These are phyloP conservation scores for Rhadina sibilatrix DNA, from an alignment of 2,113 vertebrate species.

Conservation along the genomic window DNA sequence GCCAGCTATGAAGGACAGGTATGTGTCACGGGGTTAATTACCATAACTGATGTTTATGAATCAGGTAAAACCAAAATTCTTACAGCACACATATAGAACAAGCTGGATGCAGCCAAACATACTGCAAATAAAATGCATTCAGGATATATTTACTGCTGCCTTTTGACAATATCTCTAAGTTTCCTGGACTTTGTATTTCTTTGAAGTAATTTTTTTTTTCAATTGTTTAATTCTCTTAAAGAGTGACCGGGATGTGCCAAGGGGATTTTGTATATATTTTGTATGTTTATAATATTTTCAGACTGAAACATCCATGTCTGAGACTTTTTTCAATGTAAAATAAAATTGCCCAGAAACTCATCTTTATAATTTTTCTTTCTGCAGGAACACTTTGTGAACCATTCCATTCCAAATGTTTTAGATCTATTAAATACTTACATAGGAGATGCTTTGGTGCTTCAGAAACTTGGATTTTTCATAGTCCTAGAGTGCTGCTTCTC, in stretches of 20 bases:
- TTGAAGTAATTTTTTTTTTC: background rate
- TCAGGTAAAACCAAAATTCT: background rate
- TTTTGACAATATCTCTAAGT: background rate
- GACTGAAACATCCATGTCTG: background rate
- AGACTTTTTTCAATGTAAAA: background rate
- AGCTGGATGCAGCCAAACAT: background rate
- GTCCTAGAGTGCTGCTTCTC: background rate
- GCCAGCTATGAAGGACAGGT: background rate
- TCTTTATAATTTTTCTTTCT: background rate
- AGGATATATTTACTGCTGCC: background rate
- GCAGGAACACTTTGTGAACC: background rate
- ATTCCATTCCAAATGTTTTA: background rate
- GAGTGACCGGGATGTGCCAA: background rate
- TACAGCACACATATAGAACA: background rate
- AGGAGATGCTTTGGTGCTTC: background rate
- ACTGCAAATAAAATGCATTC: background rate
- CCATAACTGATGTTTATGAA: background rate
- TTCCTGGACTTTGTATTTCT: background rate
- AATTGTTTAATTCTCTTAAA: background rate
- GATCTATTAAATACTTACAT: background rate
- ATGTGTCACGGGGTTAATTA: background rate
- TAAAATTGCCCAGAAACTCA: background rate
- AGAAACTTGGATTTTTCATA: background rate
- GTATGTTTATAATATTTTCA: background rate
- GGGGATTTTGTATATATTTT: background rate